Base-by-base conservation (phyloP, 2,797 vertebrate genomes). In the Enteromius treurensis region DNA sequence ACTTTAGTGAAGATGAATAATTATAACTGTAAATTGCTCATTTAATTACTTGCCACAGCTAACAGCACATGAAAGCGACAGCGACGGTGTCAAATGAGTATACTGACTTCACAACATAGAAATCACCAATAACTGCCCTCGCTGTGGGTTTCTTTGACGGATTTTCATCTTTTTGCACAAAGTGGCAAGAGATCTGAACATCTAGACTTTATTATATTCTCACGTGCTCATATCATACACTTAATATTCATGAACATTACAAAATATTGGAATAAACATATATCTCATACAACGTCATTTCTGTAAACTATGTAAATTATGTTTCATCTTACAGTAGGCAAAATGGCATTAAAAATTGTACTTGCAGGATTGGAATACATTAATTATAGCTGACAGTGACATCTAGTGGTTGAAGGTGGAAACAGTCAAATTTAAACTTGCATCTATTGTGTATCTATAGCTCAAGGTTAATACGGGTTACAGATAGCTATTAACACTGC, bases 391-490 rank as follows among this genome's bases (percentile, higher is more conserved):
- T 60, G 55, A 60, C 55, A 37, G 11, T 2, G 76, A 51, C 45
- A 67, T 79, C 77, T 79, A 17, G 77, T 79, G 77, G 47, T 37
- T 23, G 11, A 10, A 14, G 9, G 6, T 67, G 60, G 17, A 49
- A 65, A 73, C 26, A 73, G 5, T 73, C 29, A 5, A 13, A 74
- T 34, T 53, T 17, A 34, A 34, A 21, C n/a, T 26, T 47, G 23
- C 4, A 21, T 51, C 17, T 34, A 11, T 21, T 71, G 19, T 71
- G 45, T 21, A 32, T 29, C 8, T 11, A 11, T 42, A 6, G 67
- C 7, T 45, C 14, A 26, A 73, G 26, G 8, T 49, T 49, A 26
- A 64, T 15, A 64, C 3, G 60, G 29, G 1, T 64, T 17, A 6
- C 60, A 64, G 26, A 64, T 32, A 37, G 37, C 37, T 37, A 17